Base-by-base conservation (phyloP, 1,140 invertebrate genomes). In the Cyrtorhinus lividipennis region DNA sequence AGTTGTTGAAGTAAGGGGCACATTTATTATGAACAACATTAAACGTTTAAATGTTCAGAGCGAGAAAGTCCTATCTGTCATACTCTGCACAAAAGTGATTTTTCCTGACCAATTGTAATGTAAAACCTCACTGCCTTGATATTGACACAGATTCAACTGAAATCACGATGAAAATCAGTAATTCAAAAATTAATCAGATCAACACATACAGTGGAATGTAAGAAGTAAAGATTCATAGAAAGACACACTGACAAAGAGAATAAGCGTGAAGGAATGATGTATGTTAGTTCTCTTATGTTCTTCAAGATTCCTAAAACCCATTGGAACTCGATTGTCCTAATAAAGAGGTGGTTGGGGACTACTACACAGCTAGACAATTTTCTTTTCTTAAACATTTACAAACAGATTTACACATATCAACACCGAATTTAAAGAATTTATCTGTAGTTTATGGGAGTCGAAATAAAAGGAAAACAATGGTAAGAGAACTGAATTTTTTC, bases 141-240 rank as follows among this genome's bases (percentile, higher is more conserved):
- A n/a, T n/a, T n/a, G n/a, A n/a, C n/a, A n/a, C n/a, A n/a, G n/a
- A n/a, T n/a, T n/a, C n/a, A n/a, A n/a, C n/a, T n/a, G n/a, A n/a
- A n/a, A n/a, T n/a, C n/a, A n/a, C n/a, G n/a, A n/a, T 38, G 30
- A 8, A 38, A 8, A 38, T 38, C 30, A 38, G 5, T 38, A 8
- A 38, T 8, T 38, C 15, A 38, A 38, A 38, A 20, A 22, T 53
- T 53, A 53, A 53, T 13, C 48, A 53, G 20, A 53, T 38, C 30
- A 53, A 53, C 20, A 53, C 48, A 53, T 53, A 13, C 18, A 53
- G 48, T 53, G 48, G 48, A 53, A 53, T 53, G 48, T 53, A 53
- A 53, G 12, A 53, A 53, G 48, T 38, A 38, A 8, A 53, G 20
- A 20, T 53, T 53, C 48, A 15, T 53, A 53, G 48, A 53, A 53